These are phyloP conservation scores for Drosophila seclusa DNA, from an alignment of 2,888 invertebrate genomes.

Conservation along the genomic window DNA sequence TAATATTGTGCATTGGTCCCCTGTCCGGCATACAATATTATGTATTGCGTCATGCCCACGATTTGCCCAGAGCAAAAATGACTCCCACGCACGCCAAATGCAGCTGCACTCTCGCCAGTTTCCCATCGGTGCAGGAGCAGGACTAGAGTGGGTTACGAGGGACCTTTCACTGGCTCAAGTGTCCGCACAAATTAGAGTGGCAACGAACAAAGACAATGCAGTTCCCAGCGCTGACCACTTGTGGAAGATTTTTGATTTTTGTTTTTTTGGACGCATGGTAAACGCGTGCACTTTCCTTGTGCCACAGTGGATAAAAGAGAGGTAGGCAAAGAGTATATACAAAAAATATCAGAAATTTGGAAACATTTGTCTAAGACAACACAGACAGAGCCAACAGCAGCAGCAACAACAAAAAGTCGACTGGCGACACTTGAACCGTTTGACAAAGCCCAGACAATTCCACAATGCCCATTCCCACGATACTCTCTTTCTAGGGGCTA, in stretches of 20 bases:
- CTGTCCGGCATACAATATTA: slow-evolving; percentile 14
- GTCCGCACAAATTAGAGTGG: slow-evolving; percentile 74
- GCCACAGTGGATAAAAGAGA: slow-evolving; percentile 40
- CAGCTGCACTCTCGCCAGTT: slow-evolving; percentile 57
- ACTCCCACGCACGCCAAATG: slow-evolving; percentile 75
- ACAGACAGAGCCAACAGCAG: slow-evolving; percentile 30
- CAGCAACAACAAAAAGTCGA: slow-evolving; percentile 39
- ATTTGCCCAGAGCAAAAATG: slow-evolving; percentile 48
- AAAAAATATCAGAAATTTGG: slow-evolving; percentile 57
- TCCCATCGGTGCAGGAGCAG: slow-evolving; percentile 29
- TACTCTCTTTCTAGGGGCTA: slow-evolving; percentile 74
- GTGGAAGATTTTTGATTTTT: slow-evolving; percentile 36
- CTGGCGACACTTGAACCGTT: slow-evolving; percentile 78
- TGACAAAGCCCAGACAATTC: slow-evolving; percentile 69
- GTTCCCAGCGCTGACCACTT: slow-evolving; percentile 77
- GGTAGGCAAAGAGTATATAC: slow-evolving; percentile 31
- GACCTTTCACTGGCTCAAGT: slow-evolving; percentile 74
- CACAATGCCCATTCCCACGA: slow-evolving; percentile 79
- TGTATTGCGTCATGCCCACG: slow-evolving; percentile 67
- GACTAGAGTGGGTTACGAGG: slow-evolving; percentile 31
- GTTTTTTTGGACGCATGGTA: slow-evolving; percentile 67
- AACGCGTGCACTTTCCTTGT: slow-evolving; percentile 71
- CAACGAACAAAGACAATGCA: slow-evolving; percentile 43
- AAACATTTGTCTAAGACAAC: slow-evolving; percentile 77
- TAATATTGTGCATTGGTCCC: neutral